Evolutionary conservation across 2,113 vertebrate genomes (phyloP), one percentile per base, ranked within the genome.

Genomic region (Tachuris rubrigastra): DNA sequence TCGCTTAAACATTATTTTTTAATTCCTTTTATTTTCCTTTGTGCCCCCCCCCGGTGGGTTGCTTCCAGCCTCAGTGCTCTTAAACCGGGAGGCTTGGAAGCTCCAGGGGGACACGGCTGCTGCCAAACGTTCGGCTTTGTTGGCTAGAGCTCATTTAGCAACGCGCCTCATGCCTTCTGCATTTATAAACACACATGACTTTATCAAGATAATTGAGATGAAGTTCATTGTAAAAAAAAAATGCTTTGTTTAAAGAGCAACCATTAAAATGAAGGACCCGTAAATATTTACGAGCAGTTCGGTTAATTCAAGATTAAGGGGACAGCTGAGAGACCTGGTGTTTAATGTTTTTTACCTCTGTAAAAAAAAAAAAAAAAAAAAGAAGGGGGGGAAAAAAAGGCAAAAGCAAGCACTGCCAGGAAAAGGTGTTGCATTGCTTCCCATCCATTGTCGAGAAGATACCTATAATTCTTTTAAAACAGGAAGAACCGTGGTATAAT

Each of bases 401-500:
- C 15, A 82, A 96, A 97, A 92, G 93, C 89, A 82, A 96, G 97
- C 89, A 94, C 91, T 85, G 93, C 89, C 96, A 98, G 97, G 92
- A 96, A 98, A 98, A 99, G 97, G 98, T 98, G 98, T 99, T 98
- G 98, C 97, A 92, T 93, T 96, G 94, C 96, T 98, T 98, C 97
- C 96, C 98, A 98, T 99, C 98, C 98, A 98, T 98, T 97, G 98
- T 98, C 93, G 96, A 97, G 97, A 96, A 96, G 98, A 98, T 98
- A 98, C 98, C 97, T 98, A 98, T 96, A 98, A 98, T 98, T 98
- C 97, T 98, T 99, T 99, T 98, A 99, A 98, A 99, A 98, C 99
- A 99, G 99, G 99, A 99, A 99, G 99, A 98, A 97, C 92, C 95
- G 77, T 87, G 98, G 98, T 98, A 98, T 98, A 99, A 99, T 99